Conservation (phyloP, 64 coral and sea anemone genomes). For the Pocillopora damicornis region DNA sequence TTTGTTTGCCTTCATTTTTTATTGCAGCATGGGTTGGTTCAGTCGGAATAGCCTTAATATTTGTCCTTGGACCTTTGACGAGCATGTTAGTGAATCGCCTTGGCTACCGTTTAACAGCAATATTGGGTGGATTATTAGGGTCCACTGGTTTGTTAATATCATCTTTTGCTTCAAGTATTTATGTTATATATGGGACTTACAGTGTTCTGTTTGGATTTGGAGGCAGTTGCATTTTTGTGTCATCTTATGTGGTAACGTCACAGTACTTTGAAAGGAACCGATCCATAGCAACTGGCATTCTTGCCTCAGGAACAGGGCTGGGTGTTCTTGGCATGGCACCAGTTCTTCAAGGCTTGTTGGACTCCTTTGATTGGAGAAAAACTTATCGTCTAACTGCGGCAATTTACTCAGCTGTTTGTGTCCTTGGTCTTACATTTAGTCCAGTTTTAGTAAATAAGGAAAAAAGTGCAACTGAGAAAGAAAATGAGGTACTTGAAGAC, state of each 20-base stretch:
- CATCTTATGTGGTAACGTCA: constrained; percentile 6
- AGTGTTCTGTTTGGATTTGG: constrained; percentile 56
- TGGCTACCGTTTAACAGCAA: constrained; percentile 40
- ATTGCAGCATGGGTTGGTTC: constrained; percentile 60
- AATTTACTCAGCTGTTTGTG: constrained; percentile 27
- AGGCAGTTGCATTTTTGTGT: constrained; percentile 33
- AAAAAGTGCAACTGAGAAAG: not conserved
- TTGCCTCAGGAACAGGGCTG: constrained; percentile 36
- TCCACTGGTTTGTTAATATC: not conserved
- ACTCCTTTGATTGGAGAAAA: constrained; percentile 11
- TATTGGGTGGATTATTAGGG: constrained; percentile 29
- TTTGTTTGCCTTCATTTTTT: not conserved
- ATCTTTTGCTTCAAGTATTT: constrained; percentile 37
- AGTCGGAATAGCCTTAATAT: constrained; percentile 39
- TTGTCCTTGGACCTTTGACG: constrained; percentile 39
- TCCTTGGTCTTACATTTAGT: constrained; percentile 22
- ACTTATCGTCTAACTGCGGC: constrained; percentile 44
- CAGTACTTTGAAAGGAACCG: constrained; percentile 31
- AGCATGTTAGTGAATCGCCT: constrained; percentile 34
- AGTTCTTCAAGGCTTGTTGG: constrained; percentile 38
- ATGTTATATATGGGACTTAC: constrained; percentile 47
- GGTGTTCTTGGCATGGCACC: constrained; percentile 38
- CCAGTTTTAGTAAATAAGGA: not conserved
- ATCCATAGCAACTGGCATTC: constrained; percentile 54
- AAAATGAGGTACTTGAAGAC: not conserved